Evolutionary conservation across 2,113 vertebrate species (phyloP).

Genomic region (Saccopteryx bilineata): DNA sequence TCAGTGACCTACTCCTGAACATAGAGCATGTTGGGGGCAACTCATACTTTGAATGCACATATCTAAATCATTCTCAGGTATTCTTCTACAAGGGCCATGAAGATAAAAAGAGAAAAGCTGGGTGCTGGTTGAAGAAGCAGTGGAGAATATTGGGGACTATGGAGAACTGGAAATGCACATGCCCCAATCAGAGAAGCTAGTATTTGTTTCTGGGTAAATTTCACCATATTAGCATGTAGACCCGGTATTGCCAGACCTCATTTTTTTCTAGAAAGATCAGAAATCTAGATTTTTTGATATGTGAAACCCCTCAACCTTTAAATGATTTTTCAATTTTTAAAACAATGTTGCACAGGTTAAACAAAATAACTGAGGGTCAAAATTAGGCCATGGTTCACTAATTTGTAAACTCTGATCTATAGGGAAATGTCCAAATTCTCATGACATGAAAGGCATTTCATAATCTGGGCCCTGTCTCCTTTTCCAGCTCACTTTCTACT

Average conservation of each 20-base stretch:
- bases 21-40: neutral
- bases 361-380: neutral
- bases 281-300: neutral
- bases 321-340: slow-evolving; percentile 17
- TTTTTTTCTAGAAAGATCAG: neutral
- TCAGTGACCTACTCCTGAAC: neutral
- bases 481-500: neutral
- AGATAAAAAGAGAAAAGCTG: neutral
- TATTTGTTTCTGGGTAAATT: neutral
- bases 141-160: neutral
- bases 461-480: neutral
- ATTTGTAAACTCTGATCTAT: neutral
- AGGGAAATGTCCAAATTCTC: neutral
- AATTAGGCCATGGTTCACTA: neutral
- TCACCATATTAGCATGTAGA: neutral
- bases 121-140: neutral
- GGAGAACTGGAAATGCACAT: neutral
- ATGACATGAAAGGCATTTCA: neutral
- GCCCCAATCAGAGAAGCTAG: neutral
- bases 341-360: neutral
- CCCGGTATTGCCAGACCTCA: neutral
- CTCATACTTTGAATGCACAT: neutral
- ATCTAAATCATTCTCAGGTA: neutral
- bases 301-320: neutral
- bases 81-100: neutral